Conservation (phyloP, 2,888 invertebrate species). For the Patella caerulea region DNA sequence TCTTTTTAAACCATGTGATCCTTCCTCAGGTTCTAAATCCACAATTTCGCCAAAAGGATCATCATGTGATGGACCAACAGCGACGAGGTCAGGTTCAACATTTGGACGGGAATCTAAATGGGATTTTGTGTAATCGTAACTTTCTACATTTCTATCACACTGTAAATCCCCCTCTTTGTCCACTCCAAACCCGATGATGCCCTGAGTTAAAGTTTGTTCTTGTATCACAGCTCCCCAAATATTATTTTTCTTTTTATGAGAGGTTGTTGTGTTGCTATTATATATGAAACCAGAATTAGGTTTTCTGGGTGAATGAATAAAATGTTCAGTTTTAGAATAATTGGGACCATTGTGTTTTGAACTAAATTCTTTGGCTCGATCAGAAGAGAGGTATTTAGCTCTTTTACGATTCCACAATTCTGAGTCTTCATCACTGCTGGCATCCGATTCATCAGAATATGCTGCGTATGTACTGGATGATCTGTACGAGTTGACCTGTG, state of each 20-base stretch:
- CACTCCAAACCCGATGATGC: constrained; percentile 84
- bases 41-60: constrained; percentile 45
- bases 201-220: constrained; percentile 85
- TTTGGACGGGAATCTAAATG: constrained; percentile 43
- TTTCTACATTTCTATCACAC: constrained; percentile 53
- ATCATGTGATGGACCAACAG: constrained; percentile 26
- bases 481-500: constrained; percentile 16
- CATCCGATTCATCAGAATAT: constrained; percentile 38
- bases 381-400: constrained; percentile 35
- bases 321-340: constrained; percentile 7
- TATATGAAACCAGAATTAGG: not conserved
- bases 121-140: constrained; percentile 54
- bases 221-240: constrained; percentile 82
- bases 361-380: not conserved
- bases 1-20: constrained; percentile 30
- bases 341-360: not conserved
- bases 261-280: constrained; percentile 5
- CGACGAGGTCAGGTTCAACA: constrained; percentile 17
- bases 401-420: constrained; percentile 44
- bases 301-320: constrained; percentile 2
- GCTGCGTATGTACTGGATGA: constrained; percentile 17
- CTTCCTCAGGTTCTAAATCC: constrained; percentile 33
- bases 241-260: constrained; percentile 78
- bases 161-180: constrained; percentile 74
- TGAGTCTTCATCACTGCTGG: constrained; percentile 42